Evolutionary conservation across 1,140 invertebrate species (phyloP).

Genomic region (Marisa cornuarietis): DNA sequence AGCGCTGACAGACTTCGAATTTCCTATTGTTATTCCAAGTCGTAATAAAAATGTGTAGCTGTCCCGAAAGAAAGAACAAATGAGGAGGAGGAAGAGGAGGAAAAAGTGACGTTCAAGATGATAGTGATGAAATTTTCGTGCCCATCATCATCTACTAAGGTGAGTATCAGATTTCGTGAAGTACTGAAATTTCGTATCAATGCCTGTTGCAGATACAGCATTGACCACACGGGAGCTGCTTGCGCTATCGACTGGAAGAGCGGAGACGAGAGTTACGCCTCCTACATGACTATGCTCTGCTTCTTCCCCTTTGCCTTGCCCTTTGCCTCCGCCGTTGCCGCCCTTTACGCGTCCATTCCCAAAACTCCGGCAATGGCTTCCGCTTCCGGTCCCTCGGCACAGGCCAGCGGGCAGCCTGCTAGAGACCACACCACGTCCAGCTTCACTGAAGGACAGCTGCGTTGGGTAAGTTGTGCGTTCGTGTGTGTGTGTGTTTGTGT

Average conservation of each 20-base stretch:
- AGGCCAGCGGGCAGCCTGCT: neutral
- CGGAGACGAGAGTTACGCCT: slow-evolving; percentile 40
- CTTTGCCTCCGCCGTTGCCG: slow-evolving; percentile 22
- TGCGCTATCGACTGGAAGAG: slow-evolving; percentile 49
- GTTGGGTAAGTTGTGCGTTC: slow-evolving; percentile 29
- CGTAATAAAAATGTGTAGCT: no score
- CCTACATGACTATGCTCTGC: slow-evolving; percentile 37
- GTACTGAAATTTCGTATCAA: neutral
- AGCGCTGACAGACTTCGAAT: no score
- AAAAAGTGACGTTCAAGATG: neutral
- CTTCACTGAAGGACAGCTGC: slow-evolving; percentile 38
- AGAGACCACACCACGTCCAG: slow-evolving; percentile 15
- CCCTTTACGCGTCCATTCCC: slow-evolving; percentile 23
- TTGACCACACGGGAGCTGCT: slow-evolving; percentile 42
- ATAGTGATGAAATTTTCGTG: neutral
- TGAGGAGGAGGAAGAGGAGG: neutral
- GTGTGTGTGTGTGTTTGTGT: slow-evolving; percentile 1
- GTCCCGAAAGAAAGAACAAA: neutral
- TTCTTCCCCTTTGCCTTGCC: slow-evolving; percentile 31
- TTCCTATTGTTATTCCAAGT: no score
- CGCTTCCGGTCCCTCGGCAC: slow-evolving; percentile 5
- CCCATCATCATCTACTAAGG: neutral
- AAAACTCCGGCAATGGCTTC: neutral
- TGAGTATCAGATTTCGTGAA: neutral
- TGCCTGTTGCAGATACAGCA: slow-evolving; percentile 36